Base-by-base conservation (phyloP, 2,888 invertebrate genomes). In the Tetanocera ferruginea region DNA sequence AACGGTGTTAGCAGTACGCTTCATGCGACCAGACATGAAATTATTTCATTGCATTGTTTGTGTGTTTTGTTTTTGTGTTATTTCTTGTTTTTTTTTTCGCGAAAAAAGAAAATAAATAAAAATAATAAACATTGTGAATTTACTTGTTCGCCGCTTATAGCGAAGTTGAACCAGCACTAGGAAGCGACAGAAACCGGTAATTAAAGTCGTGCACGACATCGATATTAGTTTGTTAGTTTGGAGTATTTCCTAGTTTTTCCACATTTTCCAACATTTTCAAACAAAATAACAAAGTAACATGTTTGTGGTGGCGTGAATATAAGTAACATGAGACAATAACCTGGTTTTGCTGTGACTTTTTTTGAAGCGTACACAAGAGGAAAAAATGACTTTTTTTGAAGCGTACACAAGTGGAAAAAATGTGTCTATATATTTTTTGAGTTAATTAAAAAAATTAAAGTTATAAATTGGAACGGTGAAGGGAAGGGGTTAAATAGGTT, bases 151-250 rank as follows among this genome's bases (percentile, higher is more conserved):
- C 62, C 49, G 74, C 62, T 60, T 28, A 28, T 9, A 73, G 62
- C 19, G 6, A 70, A 73, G 77, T 37, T 70, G 52, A 70, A 60
- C 60, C 72, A 57, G 28, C 34, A 57, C 66, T 25, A 73, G 77
- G 72, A 77, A 77, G 43, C 57, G 37, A 31, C 49, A 66, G 14
- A 72, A 72, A 77, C 77, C 72, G 73, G 77, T 73, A 72, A 55
- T 64, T 55, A 64, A 31, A 73, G 52, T 49, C 71, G 51, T 52
- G 60, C 72, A 57, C 31, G 43, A 73, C n/a, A 43, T n/a, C 52
- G 31, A 52, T 70, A 23, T 60, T 19, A n/a, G 23, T 55, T 70
- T n/a, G n/a, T 19, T 37, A 19, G 66, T 31, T 31, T 17, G 60
- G 43, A 67, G 57, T 19, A 57, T 34, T 71, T 57, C 57, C 57